Evolutionary conservation across 2,797 vertebrate genomes (phyloP).

Genomic region (Sebastes steindachneri): DNA sequence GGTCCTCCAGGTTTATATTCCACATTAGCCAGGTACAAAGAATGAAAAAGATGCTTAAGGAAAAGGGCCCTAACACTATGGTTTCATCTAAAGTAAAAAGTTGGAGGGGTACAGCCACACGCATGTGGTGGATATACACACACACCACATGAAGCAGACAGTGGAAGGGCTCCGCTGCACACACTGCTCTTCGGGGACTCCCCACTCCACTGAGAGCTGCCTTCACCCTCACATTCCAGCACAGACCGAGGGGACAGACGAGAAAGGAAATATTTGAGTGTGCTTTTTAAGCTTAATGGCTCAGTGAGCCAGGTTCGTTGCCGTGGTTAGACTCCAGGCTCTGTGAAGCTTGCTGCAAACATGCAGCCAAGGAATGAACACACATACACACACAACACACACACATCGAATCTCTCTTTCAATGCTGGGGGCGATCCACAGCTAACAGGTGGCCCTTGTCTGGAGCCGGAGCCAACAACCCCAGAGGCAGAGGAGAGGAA

Average conservation of each 20-base stretch:
- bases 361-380: conserved; percentile 19
- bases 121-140: neutral
- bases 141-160: conserved; percentile 23
- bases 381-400: neutral
- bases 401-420: neutral
- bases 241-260: conserved; percentile 22
- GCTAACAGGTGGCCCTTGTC: conserved; percentile 64
- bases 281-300: conserved; percentile 52
- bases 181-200: conserved; percentile 40
- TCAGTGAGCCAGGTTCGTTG: conserved; percentile 58
- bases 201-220: conserved; percentile 42
- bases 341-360: conserved; percentile 39
- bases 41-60: neutral
- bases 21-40: neutral
- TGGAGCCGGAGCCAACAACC: conserved; percentile 40
- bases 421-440: conserved; percentile 39
- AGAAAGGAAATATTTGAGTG: conserved; percentile 35
- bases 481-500: conserved; percentile 22
- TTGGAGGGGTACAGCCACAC: neutral
- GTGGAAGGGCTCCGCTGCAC: conserved; percentile 45
- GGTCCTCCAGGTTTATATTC: neutral
- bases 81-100: neutral
- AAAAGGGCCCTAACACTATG: neutral
- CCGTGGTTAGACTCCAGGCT: conserved; percentile 24
- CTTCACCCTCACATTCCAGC: conserved; percentile 43